Conservation (phyloP, 2,113 vertebrate genomes). For the Piprites chloris region DNA sequence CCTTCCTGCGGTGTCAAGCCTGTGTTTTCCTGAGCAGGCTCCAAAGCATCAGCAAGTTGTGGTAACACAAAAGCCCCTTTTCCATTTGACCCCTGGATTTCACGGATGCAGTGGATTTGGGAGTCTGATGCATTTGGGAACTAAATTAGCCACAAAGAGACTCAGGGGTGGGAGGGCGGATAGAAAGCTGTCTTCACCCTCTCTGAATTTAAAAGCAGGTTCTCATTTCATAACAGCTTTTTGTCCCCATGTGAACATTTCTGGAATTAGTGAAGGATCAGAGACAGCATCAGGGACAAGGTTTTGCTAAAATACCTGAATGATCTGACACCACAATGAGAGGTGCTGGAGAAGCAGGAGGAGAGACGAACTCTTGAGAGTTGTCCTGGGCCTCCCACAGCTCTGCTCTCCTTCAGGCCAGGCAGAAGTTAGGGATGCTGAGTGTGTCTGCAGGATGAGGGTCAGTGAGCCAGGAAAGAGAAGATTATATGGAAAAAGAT, state of each 20-base stretch:
- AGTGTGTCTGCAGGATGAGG: background rate
- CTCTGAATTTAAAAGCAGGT: conserved; percentile 49
- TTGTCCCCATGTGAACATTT: conserved; percentile 1
- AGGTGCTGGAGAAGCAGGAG: background rate
- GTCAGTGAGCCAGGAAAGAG: background rate
- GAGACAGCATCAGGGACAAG: background rate
- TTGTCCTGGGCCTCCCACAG: background rate
- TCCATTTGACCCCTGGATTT: conserved; percentile 1
- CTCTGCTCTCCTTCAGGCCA: background rate
- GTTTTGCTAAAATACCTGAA: background rate
- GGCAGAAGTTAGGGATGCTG: background rate
- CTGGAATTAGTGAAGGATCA: background rate
- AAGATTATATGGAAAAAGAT: background rate
- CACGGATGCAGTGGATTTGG: conserved; percentile 12
- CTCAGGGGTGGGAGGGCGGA: conserved; percentile 26
- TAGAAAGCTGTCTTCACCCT: conserved; percentile 8
- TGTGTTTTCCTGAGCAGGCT: conserved; percentile 19
- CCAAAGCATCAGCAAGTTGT: background rate
- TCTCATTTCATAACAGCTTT: background rate
- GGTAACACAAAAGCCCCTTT: conserved; percentile 16
- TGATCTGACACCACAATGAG: background rate
- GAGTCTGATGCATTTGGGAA: background rate
- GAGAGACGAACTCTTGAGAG: background rate
- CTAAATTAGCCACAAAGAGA: conserved; percentile 43
- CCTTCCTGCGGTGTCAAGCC: background rate